Evolutionary conservation across 2,888 invertebrate species (phyloP).

Genomic region (Cerastoderma edule): DNA sequence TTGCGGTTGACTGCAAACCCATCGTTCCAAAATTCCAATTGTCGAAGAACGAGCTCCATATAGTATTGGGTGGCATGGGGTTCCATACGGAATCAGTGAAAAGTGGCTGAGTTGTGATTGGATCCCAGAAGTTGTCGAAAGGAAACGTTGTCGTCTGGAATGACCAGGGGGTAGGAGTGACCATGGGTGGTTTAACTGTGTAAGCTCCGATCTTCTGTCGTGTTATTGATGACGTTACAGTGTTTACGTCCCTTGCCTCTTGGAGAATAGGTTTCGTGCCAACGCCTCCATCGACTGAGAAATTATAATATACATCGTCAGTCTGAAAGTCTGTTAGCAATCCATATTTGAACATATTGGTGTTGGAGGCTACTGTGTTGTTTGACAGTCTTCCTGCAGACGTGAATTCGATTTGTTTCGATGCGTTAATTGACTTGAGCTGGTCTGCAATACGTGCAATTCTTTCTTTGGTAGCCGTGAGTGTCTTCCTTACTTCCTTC

Average conservation of each 20-base stretch:
- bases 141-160: constrained; percentile 9
- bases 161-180: not conserved
- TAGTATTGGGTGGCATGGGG: constrained; percentile 11
- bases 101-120: not conserved
- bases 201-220: not conserved
- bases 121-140: constrained; percentile 10
- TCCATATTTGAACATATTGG: constrained; percentile 2
- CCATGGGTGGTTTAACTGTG: not conserved
- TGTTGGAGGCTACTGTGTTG: not conserved
- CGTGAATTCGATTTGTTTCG: not conserved
- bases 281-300: not conserved
- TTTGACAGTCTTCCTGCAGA: not conserved
- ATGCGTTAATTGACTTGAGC: not conserved
- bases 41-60: constrained; percentile 13
- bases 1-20: constrained; percentile 1
- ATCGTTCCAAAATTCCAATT: constrained; percentile 7
- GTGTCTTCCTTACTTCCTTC: constrained; percentile 7
- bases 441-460: not conserved
- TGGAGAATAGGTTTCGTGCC: not conserved
- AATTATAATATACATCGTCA: not conserved
- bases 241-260: constrained; percentile 1
- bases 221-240: not conserved
- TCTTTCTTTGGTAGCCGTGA: not conserved
- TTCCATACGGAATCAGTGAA: constrained; percentile 4
- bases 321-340: constrained; percentile 1